Base-by-base conservation (phyloP, 1,140 invertebrate species). In the Oreohelix idahoensis region DNA sequence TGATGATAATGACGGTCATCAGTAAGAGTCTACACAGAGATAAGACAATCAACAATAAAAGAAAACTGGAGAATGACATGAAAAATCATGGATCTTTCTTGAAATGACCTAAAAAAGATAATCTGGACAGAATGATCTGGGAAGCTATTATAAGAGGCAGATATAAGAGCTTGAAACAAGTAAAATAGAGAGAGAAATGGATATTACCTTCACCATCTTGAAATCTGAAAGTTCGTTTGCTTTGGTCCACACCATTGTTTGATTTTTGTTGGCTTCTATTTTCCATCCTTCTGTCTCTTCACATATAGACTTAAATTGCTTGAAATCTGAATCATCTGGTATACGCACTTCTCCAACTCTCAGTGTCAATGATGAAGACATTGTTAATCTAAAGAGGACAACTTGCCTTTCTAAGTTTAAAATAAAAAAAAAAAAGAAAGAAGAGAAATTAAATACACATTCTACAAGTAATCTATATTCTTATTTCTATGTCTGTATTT, bases 301-400 rank as follows among this genome's bases (percentile, higher is more conserved):
- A 73, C 97, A 95, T 17, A 97, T 92, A 45, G 93, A 92, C 92
- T 96, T 96, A 66, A 97, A 92, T 88, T 95, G 95, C 87, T 95
- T 94, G 93, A 97, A 97, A 93, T 98, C 97, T 76, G 95, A 95
- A 92, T 98, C 97, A 90, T 97, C 85, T n/a, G 85, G 88, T 29
- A 89, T 86, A 79, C 86, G 86, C 0, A 90, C 87, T 38, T 74
- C 71, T 58, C 80, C 80, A 51, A 82, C 80, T 71, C 63, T 70
- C 39, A 80, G n/a, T n/a, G 69, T 29, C 36, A 66, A 39, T 80
- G 35, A 35, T 29, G 38, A n/a, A 39, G 78, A 70, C 79, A 80
- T 80, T 80, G 29, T 45, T 15, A 32, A 32, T 66, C 1, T 66
- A 66, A 58, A 15, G 26, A 58, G 4, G 53, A 23, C 17, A n/a